Evolutionary conservation across 2,113 vertebrate genomes (phyloP), one percentile per base, ranked within the genome.

Genomic region (Brienomyrus longianalis): DNA sequence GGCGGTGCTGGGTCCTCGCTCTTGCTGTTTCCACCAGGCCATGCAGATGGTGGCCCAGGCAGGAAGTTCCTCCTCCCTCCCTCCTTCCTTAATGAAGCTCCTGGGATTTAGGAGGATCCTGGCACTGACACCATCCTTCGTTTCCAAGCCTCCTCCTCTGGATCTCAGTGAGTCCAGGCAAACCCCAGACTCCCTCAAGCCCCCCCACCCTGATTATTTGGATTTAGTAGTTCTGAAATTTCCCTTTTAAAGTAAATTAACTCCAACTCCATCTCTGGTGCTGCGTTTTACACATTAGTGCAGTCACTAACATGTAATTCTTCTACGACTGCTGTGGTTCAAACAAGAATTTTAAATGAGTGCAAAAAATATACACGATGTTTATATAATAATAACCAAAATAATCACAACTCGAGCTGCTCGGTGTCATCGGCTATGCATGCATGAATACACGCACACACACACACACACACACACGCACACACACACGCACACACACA

Each of bases 11-110:
- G 95, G 93, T 93, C 93, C 91, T 92, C 93, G 93, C 94, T 96
- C 96, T 96, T 95, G 96, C 96, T 95, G 96, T 95, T 96, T 92
- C 80, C 91, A 95, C 93, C 96, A 94, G 92, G 95, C 93, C 51
- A 54, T 96, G 93, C 96, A 97, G 96, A 96, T 97, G 94, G 96
- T 94, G 94, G 94, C 94, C 96, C 95, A 95, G 94, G 96, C 97
- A 97, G 97, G 97, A 98, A 98, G 95, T 97, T 96, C 97, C 92
- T 90, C 91, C 89, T 91, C 31, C 92, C 86, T 96, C 95, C 96
- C 96, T 96, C 95, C 95, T 97, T 97, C 96, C 96, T 96, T 97
- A 97, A 98, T 96, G 96, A 97, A 97, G 94, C 97, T 97, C 97
- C 93, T 92, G 98, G 97, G 98, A 98, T 93, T 95, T 94, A 94